These are phyloP conservation scores for Anolis apletophallus DNA, from an alignment of 2,797 vertebrate genomes.

Conservation along the genomic window DNA sequence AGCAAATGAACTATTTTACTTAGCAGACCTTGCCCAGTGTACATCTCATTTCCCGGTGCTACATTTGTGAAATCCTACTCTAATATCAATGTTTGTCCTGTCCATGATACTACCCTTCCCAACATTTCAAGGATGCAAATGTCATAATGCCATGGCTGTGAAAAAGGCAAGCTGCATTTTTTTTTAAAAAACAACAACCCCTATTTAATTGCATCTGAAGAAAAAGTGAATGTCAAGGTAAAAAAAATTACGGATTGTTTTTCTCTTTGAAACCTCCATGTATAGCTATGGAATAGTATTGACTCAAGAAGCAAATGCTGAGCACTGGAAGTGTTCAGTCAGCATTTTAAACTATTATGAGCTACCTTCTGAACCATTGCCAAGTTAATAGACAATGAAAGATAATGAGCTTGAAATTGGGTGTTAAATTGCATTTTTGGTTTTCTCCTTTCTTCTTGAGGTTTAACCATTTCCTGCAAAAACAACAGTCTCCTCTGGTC, in stretches of 20 bases:
- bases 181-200: not conserved
- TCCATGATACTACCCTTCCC: not conserved
- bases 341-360: conserved; percentile 90
- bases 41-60: conserved; percentile 3
- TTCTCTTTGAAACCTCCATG: conserved; percentile 68
- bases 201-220: conserved; percentile 50
- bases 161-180: conserved; percentile 29
- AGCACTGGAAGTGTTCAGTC: conserved; percentile 84
- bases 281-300: conserved; percentile 64
- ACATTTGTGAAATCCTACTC: conserved; percentile 6
- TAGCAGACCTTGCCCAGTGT: not conserved
- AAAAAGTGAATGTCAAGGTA: conserved; percentile 57
- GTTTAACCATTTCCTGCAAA: conserved; percentile 86
- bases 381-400: conserved; percentile 91
- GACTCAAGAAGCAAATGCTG: conserved; percentile 77
- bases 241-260: conserved; percentile 56
- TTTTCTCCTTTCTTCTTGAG: conserved; percentile 78
- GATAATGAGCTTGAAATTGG: conserved; percentile 92
- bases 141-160: fast-evolving
- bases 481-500: conserved; percentile 77
- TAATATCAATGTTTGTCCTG: conserved; percentile 16
- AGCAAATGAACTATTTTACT: conserved; percentile 42
- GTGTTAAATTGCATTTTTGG: conserved; percentile 90
- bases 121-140: conserved; percentile 5
- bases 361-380: conserved; percentile 88